phyloP scores from a whole-genome alignment of 2,888 invertebrate genomes.

The Plagodis dolabraria region DNA sequence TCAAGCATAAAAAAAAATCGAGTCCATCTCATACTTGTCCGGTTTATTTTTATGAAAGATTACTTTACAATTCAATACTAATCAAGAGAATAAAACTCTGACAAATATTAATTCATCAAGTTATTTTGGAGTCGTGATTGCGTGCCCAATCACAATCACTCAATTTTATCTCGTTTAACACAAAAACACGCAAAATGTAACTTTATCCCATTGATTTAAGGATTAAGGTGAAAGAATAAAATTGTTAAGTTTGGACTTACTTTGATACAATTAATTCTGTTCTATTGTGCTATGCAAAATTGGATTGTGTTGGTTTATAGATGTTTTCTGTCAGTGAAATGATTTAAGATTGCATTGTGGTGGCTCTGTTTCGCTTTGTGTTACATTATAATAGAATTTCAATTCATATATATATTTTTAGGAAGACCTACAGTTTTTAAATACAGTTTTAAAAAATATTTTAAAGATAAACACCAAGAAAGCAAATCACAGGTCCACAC shows the following conservation, averaged over 20 bases:
- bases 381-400: too few relatives aligned
- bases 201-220: slow-evolving; percentile 14
- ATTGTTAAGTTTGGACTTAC: slow-evolving; percentile 1
- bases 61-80: slow-evolving; percentile 39
- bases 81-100: slow-evolving; percentile 74
- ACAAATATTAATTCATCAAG: slow-evolving; percentile 77
- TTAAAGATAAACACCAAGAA: too few relatives aligned
- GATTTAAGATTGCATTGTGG: slow-evolving; percentile 18
- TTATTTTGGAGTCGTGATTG: slow-evolving; percentile 75
- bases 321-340: slow-evolving; percentile 21
- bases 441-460: too few relatives aligned
- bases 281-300: slow-evolving; percentile 27
- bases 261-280: slow-evolving; percentile 23
- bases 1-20: too few relatives aligned
- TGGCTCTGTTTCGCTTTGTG: slow-evolving; percentile 6
- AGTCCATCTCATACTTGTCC: too few relatives aligned
- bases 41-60: neutral
- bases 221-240: neutral
- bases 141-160: slow-evolving; percentile 67
- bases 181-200: slow-evolving; percentile 20
- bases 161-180: slow-evolving; percentile 6
- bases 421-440: too few relatives aligned
- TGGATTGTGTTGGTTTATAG: slow-evolving; percentile 28
- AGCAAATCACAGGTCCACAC: too few relatives aligned
- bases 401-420: too few relatives aligned